These are phyloP conservation scores for Germaria angustata DNA, from an alignment of 2,888 invertebrate genomes.

Conservation along the genomic window DNA sequence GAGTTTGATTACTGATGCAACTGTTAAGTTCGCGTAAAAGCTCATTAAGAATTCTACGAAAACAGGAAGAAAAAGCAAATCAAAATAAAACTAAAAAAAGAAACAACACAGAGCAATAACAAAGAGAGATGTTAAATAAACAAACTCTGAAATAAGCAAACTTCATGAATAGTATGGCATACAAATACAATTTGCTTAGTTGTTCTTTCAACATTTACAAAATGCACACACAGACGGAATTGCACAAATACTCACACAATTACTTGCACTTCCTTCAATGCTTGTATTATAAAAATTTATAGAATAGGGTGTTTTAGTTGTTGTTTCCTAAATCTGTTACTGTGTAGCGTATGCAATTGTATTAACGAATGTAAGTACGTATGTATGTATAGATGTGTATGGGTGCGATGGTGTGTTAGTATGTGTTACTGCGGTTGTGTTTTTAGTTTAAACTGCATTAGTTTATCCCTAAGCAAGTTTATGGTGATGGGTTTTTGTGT, in stretches of 20 bases:
- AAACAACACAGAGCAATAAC: neutral
- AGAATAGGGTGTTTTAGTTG: slow-evolving; percentile 23
- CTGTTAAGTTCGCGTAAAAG: slow-evolving; percentile 60
- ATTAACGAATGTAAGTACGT: neutral
- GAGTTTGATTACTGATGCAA: slow-evolving; percentile 55
- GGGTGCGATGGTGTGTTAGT: neutral
- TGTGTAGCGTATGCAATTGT: slow-evolving; percentile 10
- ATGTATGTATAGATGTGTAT: neutral
- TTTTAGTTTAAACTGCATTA: slow-evolving; percentile 53
- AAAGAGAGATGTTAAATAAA: slow-evolving; percentile 50
- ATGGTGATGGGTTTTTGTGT: slow-evolving; percentile 38
- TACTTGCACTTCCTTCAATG: neutral
- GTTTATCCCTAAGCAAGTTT: slow-evolving; percentile 53
- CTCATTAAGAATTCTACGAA: slow-evolving; percentile 57
- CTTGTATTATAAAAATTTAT: slow-evolving; percentile 15
- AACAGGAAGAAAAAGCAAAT: slow-evolving; percentile 17
- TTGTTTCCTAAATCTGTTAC: neutral
- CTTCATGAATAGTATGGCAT: slow-evolving; percentile 36
- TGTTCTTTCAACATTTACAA: slow-evolving; percentile 30
- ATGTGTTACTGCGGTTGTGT: slow-evolving; percentile 17
- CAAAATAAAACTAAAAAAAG: slow-evolving; percentile 16
- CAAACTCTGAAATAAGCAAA: slow-evolving; percentile 48
- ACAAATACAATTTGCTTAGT: slow-evolving; percentile 55
- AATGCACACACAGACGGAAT: neutral
- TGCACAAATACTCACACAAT: neutral